Evolutionary conservation across 2,797 vertebrate genomes (phyloP).

Genomic region (Simalia tracyae): DNA sequence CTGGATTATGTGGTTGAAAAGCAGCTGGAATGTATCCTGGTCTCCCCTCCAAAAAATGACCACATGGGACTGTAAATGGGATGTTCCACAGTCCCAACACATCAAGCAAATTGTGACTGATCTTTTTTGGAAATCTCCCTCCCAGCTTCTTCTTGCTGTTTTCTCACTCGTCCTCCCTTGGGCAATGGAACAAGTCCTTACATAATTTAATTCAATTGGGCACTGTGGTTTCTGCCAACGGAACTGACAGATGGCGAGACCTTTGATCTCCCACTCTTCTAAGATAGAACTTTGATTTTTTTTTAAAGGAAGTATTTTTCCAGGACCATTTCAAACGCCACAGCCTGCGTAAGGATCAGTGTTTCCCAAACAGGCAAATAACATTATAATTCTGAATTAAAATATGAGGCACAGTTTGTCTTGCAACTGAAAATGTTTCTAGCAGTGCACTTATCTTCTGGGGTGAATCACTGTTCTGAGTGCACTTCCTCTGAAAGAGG

Average conservation of each 20-base stretch:
- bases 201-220: slow-evolving; percentile 55
- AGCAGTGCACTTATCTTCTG: background rate
- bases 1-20: background rate
- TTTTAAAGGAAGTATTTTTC: background rate
- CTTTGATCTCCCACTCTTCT: slow-evolving; percentile 33
- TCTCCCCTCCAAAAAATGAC: background rate
- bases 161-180: slow-evolving; percentile 29
- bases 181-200: slow-evolving; percentile 38
- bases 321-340: background rate
- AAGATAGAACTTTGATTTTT: slow-evolving; percentile 6
- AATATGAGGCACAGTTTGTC: background rate
- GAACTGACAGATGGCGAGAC: slow-evolving; percentile 13
- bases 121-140: slow-evolving; percentile 15
- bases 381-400: slow-evolving; percentile 7
- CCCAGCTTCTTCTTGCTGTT: background rate
- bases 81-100: slow-evolving; percentile 9
- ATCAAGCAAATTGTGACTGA: slow-evolving; percentile 15
- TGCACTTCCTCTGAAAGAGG: background rate
- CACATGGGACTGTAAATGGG: slow-evolving; percentile 25
- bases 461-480: background rate
- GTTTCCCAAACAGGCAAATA: slow-evolving; percentile 1
- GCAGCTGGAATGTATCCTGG: background rate
- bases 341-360: background rate
- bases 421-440: background rate
- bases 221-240: slow-evolving; percentile 26